Base-by-base conservation (phyloP, 1,140 invertebrate genomes). In the Drosophila setifemur region DNA sequence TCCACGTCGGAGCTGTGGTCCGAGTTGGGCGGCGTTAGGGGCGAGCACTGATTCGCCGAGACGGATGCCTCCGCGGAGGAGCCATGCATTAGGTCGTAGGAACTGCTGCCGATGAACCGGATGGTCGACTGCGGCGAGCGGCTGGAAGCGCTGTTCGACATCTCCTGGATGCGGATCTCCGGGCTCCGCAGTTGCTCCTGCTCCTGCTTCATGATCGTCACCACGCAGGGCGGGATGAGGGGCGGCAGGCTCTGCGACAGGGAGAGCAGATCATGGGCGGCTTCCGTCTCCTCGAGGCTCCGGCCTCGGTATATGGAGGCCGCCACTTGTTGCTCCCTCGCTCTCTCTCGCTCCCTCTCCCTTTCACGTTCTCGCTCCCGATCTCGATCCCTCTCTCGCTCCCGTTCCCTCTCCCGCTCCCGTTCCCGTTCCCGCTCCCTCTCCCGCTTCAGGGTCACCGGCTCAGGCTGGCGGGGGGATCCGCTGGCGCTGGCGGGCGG, bases 201-300 rank as follows among this genome's bases (percentile, higher is more conserved):
- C 40, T 91, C 75, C 52, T 91, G 81, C 47, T 92, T 91, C 66
- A 92, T 91, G 21, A 93, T 92, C 48, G 92, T 92, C 11, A 93
- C 92, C 47, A 94, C 92, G 37, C 93, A 92, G 0, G 94, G 94
- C 0, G 93, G 93, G 19, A 94, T 94, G 7, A 96, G 90, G 0
- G 95, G 95, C 0, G 95, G 95, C 49, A 96, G 79, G 29, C 95
- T 95, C 50, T 96, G 93, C 2, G 95, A 96, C 7, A 97, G 91
- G 54, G 96, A 96, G 9, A 97, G 90, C n/a, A 97, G 91, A 83
- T 96, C 96, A 76, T 96, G 96, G 1, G 96, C 96, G 3, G 95
- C 96, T 91, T 96, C 95, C 1, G 95, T 96, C 86, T 97, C 96
- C 72, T 95, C 95, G 1, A 94, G 93, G 40, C 95, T 95, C 53